Evolutionary conservation across 1,140 invertebrate genomes (phyloP).

Genomic region (Drosophila truncata): DNA sequence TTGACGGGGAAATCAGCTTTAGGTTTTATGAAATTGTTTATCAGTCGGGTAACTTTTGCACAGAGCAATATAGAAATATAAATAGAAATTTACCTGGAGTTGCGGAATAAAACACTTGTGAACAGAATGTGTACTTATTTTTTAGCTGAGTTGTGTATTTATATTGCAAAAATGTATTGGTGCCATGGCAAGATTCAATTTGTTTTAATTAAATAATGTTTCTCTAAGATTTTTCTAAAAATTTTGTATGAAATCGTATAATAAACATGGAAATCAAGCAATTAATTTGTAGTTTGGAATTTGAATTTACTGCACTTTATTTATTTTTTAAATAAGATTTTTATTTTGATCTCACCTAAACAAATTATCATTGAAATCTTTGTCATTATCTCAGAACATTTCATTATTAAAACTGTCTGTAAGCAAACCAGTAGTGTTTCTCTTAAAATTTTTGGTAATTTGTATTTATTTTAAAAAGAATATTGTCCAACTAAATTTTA

Average conservation of each 20-base stretch:
- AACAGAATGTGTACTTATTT: conserved; percentile 4
- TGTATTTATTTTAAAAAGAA: not conserved
- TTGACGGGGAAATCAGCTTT: conserved; percentile 26
- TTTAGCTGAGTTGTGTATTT: conserved; percentile 2
- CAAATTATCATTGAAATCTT: not conserved
- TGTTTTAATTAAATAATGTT: not conserved
- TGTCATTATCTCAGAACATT: not conserved
- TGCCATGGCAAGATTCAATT: not conserved
- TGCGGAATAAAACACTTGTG: not conserved
- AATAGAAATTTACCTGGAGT: not conserved
- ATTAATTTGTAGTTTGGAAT: too few species aligned
- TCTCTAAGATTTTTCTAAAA: too few species aligned
- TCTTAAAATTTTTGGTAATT: not conserved
- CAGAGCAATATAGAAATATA: not conserved
- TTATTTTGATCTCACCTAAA: too few species aligned
- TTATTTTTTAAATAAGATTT: too few species aligned
- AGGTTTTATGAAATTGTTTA: conserved; percentile 27
- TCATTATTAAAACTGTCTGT: not conserved
- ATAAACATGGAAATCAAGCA: too few species aligned
- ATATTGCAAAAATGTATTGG: not conserved
- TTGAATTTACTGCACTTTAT: too few species aligned
- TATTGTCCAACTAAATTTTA: not conserved
- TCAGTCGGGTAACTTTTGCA: conserved; percentile 12
- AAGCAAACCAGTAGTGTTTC: not conserved
- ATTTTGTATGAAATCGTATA: too few species aligned